Percentiles rank a stretch among this genome's conserved stretches.
phyloP scores from a whole-genome alignment of 2,888 invertebrate species.

The Exocentrus adspersus region DNA sequence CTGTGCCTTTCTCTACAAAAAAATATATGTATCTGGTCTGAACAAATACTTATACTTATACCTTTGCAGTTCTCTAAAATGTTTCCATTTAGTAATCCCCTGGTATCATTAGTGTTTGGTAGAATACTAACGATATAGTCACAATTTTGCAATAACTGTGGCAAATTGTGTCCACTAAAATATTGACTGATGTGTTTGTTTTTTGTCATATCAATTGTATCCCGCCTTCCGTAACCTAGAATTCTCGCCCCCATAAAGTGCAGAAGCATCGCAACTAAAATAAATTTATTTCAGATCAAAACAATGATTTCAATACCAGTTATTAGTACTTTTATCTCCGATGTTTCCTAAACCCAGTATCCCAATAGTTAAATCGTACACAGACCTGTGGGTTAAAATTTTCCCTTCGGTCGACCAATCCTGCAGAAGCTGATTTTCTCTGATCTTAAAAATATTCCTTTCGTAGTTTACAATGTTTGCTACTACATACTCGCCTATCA shows the following conservation, averaged over 20 bases:
- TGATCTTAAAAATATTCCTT: conserved; percentile 58
- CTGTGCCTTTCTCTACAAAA: conserved; percentile 56
- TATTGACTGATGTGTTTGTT: conserved; percentile 50
- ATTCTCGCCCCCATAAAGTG: conserved; percentile 63
- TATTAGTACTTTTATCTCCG: conserved; percentile 64
- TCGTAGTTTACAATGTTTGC: conserved; percentile 65
- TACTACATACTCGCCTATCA: conserved; percentile 67
- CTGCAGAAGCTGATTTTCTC: conserved; percentile 43
- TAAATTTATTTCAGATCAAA: too few relatives aligned
- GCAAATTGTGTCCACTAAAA: conserved; percentile 55
- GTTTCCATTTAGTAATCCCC: conserved; percentile 64
- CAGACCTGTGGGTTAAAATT: conserved; percentile 58
- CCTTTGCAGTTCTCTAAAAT: conserved; percentile 64
- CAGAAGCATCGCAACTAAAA: conserved; percentile 63
- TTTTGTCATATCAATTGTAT: conserved; percentile 35
- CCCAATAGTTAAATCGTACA: conserved; percentile 65
- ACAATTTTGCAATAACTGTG: conserved; percentile 61
- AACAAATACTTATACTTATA: too few relatives aligned
- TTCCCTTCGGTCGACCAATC: conserved; percentile 58
- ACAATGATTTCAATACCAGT: neutral
- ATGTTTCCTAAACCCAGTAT: conserved; percentile 68
- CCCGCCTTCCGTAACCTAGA: conserved; percentile 47
- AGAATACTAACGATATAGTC: conserved; percentile 69
- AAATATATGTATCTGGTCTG: neutral
- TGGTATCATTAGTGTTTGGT: conserved; percentile 66